phyloP scores from a whole-genome alignment of 2,113 vertebrate species.

The Poeciliopsis prolifica region DNA sequence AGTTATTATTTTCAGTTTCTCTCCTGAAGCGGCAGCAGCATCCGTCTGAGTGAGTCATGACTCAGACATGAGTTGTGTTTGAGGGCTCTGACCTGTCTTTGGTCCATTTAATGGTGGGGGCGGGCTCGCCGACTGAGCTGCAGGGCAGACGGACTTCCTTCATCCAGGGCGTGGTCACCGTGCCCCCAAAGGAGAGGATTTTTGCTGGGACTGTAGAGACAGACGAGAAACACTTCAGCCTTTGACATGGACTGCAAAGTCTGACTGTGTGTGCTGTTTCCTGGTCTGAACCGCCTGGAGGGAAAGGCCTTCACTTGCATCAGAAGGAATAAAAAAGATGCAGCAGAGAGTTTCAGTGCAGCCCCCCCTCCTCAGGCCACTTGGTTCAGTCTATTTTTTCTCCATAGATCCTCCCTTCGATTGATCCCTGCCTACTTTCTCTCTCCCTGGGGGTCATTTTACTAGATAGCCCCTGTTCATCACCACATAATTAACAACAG shows the following conservation, averaged over 20 bases:
- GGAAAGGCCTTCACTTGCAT: constrained; percentile 9
- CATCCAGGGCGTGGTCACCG: constrained; percentile 98
- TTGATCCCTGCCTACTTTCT: constrained; percentile 68
- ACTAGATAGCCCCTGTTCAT: constrained; percentile 78
- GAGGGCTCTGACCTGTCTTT: constrained; percentile 90
- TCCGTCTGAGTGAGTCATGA: constrained; percentile 5
- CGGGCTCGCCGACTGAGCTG: constrained; percentile 92
- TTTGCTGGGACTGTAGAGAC: constrained; percentile 88
- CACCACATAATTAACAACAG: constrained; percentile 82
- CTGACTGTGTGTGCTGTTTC: constrained; percentile 26
- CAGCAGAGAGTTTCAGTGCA: constrained; percentile 22
- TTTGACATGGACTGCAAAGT: constrained; percentile 4
- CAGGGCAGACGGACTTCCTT: constrained; percentile 95
- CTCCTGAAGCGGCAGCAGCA: not conserved
- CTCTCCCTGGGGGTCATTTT: constrained; percentile 76
- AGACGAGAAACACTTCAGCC: not conserved
- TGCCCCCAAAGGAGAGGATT: constrained; percentile 97
- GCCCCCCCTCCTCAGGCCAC: constrained; percentile 45
- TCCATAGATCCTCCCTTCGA: constrained; percentile 72
- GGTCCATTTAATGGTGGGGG: constrained; percentile 95
- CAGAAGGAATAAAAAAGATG: constrained; percentile 34
- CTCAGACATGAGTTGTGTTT: not conserved
- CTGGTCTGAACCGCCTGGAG: constrained; percentile 26
- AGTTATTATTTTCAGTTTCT: constrained; percentile 14
- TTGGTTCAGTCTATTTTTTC: constrained; percentile 64